Base-by-base conservation (phyloP, 2,888 invertebrate species). In the Campoplex nolae region DNA sequence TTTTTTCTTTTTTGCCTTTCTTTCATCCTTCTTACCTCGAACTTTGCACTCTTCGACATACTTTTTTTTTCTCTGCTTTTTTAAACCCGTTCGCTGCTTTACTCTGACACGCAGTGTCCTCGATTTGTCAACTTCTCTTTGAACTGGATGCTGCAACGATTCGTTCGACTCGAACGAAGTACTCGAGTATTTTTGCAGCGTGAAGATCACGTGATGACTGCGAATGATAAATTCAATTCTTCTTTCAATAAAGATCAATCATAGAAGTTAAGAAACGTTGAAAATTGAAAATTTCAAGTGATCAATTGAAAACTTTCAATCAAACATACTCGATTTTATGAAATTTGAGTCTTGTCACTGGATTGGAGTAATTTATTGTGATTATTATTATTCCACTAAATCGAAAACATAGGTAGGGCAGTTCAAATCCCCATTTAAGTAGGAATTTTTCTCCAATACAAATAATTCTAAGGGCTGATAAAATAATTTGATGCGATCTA, bases 31-130 rank as follows among this genome's bases (percentile, higher is more conserved):
- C 28, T 62, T 9, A 38, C 42, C 13, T 84, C 58, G 75, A 70
- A 83, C 86, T 83, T 83, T 54, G 79, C 76, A 70, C 86, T 81
- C 84, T 58, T 56, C 67, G 62, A 75, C 73, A 23, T 11, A 45
- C 35, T 71, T 71, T 54, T 74, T 84, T 68, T 83, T 51, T 51
- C 18, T 45, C 45, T 35, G 23, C 13, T 32, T 54, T 35, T 9
- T 51, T 8, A 35, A 18, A 56, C 38, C 16, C n/a, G n/a, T n/a
- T 35, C 8, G 32, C 8, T 48, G 45, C 42, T 42, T 74, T 71
- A 62, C 58, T 32, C 48, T 58, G 70, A 79, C 79, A 79, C 62
- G 58, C 58, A 23, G 48, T 76, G 84, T 77, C 75, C 82, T 79
- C 78, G 58, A 56, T 79, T 74, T 80, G 67, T 58, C 54, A 80